Base-by-base conservation (phyloP, 2,797 vertebrate species). In the Schizothorax lantsangensis region DNA sequence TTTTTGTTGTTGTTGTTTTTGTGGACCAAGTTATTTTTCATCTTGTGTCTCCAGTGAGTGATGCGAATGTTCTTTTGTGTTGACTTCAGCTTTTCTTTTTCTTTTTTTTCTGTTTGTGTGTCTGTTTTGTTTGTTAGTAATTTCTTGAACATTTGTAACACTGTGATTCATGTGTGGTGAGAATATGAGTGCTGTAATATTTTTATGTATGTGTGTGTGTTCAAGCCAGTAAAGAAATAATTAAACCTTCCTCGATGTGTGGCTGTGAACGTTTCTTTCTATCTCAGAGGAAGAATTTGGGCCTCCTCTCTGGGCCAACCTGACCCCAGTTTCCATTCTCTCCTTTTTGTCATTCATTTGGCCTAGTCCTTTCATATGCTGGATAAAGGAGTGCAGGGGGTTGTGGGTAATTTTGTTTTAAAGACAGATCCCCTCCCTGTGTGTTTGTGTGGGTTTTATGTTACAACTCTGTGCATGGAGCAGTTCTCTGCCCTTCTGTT, bases 151-250 rank as follows among this genome's bases (percentile, higher is more conserved):
- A 93, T 96, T 96, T 96, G 96, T 96, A 95, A 96, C 96, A 96
- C 96, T 96, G 95, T 96, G 96, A 96, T 95, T 93, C 88, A 90
- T 88, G 90, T 93, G 94, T 94, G 94, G 93, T 92, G 93, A 93
- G 92, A 94, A 95, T 92, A 94, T 92, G 95, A 95, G 95, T 96
- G 95, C 95, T 96, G 95, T 96, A 95, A 95, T 96, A 94, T 95
- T 95, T 95, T 94, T 95, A 64, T 62, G 59, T 62, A 62, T 26
- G 59, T 30, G 91, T 95, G 96, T 96, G 95, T 96, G 96, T 96
- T 96, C 94, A 96, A 96, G 94, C 94, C 95, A 96, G 95, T 96
- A 96, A 96, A 96, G 94, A 95, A 95, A 96, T 94, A 94, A 96
- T 96, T 96, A 96, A 96, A 96, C 94, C 93, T 92, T 94, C 80